Evolutionary conservation across 2,113 vertebrate genomes (phyloP).

Genomic region (Cavia aperea): DNA sequence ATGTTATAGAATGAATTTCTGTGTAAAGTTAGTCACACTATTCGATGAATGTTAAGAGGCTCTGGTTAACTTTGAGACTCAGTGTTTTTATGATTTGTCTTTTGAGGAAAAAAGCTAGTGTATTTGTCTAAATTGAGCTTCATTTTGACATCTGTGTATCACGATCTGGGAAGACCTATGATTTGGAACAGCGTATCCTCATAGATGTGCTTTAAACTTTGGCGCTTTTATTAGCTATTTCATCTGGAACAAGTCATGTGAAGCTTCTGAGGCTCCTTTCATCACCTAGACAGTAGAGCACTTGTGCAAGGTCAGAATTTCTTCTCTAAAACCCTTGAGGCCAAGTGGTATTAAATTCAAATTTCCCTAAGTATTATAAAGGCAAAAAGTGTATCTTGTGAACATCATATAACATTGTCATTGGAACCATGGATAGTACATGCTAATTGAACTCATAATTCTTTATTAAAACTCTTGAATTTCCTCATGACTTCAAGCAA

Average conservation of each 20-base stretch:
- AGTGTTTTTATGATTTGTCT: neutral
- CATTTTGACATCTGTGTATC: neutral
- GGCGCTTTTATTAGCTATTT: neutral
- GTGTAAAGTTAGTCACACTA: neutral
- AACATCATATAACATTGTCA: neutral
- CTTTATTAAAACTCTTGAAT: neutral
- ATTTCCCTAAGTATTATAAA: neutral
- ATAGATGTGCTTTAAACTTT: neutral
- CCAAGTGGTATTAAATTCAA: neutral
- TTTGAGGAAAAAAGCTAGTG: neutral
- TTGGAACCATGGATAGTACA: accelerated
- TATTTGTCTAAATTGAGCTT: neutral
- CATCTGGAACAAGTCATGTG: neutral
- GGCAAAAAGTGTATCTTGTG: neutral
- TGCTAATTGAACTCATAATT: neutral
- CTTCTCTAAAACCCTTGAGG: neutral
- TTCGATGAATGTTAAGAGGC: neutral
- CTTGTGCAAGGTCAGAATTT: accelerated
- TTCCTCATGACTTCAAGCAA: neutral
- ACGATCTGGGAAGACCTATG: neutral
- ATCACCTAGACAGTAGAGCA: neutral
- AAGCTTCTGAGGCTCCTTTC: neutral
- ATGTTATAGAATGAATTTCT: neutral
- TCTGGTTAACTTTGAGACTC: neutral
- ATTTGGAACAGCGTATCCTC: accelerated